phyloP scores from a whole-genome alignment of 2,113 vertebrate genomes.

The Pygoscelis adeliae region DNA sequence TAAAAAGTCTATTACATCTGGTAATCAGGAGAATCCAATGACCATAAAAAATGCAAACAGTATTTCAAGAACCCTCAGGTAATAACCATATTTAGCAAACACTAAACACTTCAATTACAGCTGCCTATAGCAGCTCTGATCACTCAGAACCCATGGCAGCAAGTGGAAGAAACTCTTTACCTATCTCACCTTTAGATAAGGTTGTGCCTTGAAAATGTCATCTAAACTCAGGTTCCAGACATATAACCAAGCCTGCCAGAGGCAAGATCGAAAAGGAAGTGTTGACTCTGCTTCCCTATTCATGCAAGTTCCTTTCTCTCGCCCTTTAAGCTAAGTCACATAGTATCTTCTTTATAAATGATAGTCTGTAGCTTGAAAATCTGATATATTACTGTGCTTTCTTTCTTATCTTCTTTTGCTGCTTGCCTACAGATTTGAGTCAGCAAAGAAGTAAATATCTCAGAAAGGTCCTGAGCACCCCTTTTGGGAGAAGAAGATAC shows the following conservation, averaged over 20 bases:
- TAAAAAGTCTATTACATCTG: constrained; percentile 56
- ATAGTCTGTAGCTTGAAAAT: not conserved
- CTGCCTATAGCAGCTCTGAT: constrained; percentile 28
- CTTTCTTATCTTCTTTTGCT: not conserved
- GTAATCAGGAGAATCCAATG: constrained; percentile 20
- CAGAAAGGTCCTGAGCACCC: not conserved
- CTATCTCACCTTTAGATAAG: not conserved
- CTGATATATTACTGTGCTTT: not conserved
- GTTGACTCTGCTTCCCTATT: not conserved
- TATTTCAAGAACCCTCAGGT: constrained; percentile 65
- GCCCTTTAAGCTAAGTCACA: not conserved
- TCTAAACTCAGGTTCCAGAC: not conserved
- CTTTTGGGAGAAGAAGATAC: not conserved
- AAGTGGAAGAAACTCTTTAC: not conserved
- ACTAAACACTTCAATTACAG: constrained; percentile 63
- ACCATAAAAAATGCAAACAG: constrained; percentile 66
- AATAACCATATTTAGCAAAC: constrained; percentile 63
- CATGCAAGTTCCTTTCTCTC: not conserved
- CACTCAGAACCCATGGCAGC: not conserved
- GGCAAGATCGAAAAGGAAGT: not conserved
- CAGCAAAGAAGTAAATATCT: not conserved
- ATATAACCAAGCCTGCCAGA: not conserved
- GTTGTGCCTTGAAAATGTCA: not conserved
- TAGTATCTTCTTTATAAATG: not conserved
- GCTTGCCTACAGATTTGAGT: not conserved